Percentiles rank a stretch among this genome's conserved stretches.
Conservation (phyloP, 2,113 vertebrate genomes). For the Cygnus buccinator region DNA sequence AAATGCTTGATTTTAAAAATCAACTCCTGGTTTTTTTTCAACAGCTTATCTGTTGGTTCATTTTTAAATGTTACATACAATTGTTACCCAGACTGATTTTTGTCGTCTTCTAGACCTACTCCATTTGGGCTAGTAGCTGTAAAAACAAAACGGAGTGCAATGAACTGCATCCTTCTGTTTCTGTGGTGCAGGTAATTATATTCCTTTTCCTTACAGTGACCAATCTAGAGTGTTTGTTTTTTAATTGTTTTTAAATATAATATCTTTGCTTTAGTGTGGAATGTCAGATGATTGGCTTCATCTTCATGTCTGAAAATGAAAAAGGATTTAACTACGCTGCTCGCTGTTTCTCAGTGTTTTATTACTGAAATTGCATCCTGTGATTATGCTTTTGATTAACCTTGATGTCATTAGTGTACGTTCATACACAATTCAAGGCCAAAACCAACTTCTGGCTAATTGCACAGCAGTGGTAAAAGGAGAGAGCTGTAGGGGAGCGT, state of each 20-base stretch:
- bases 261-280: background rate
- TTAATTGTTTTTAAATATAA: background rate
- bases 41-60: background rate
- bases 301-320: background rate
- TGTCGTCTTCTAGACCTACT: constrained; percentile 86
- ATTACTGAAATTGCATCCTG: background rate
- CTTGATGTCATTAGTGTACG: background rate
- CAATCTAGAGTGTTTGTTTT: background rate
- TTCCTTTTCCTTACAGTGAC: background rate
- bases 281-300: background rate
- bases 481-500: background rate
- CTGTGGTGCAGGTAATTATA: constrained; percentile 90
- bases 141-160: constrained; percentile 97
- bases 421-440: background rate
- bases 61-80: background rate
- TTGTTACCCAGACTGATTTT: background rate
- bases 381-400: background rate
- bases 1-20: background rate
- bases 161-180: constrained; percentile 93
- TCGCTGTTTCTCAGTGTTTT: background rate
- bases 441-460: background rate
- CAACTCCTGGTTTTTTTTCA: background rate
- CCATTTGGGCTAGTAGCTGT: constrained; percentile 97
- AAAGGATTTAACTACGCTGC: background rate
- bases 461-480: background rate